phyloP scores from a whole-genome alignment of 2,888 invertebrate species.

The Gasteruption jaculator region DNA sequence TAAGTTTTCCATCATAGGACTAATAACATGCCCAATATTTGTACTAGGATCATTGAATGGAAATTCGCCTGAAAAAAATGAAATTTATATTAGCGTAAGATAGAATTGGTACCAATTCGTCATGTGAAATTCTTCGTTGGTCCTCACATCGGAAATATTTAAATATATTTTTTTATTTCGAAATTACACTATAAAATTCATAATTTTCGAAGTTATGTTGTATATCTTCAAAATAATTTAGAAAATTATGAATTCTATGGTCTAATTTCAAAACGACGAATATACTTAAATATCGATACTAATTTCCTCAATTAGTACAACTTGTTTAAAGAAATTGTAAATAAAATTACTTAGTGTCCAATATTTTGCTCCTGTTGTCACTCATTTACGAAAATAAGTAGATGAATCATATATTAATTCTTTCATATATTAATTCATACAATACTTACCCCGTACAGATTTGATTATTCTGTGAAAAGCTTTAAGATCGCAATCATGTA shows the following conservation, averaged over 20 bases:
- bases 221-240: too few relatives aligned
- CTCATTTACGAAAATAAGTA: too few relatives aligned
- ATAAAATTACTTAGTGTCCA: slow-evolving; percentile 7
- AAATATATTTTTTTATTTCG: too few relatives aligned
- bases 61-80: slow-evolving; percentile 60
- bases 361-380: too few relatives aligned
- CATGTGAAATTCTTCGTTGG: background rate
- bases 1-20: slow-evolving; percentile 77
- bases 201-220: too few relatives aligned
- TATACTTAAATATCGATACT: too few relatives aligned
- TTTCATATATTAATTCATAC: background rate
- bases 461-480: slow-evolving; percentile 82
- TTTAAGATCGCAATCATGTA: slow-evolving; percentile 72
- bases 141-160: background rate
- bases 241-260: too few relatives aligned
- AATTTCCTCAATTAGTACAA: background rate
- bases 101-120: background rate
- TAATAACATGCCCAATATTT: slow-evolving; percentile 86
- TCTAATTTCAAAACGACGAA: background rate
- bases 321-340: slow-evolving; percentile 16
- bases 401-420: slow-evolving; percentile 1
- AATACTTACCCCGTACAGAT: slow-evolving; percentile 67
- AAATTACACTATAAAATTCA: too few relatives aligned
- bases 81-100: background rate
- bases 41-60: slow-evolving; percentile 69